A percentile compares a stretch with the other conserved stretches of the same genome.
Conservation (phyloP, 2,888 invertebrate genomes). For the Macaria liturata region DNA sequence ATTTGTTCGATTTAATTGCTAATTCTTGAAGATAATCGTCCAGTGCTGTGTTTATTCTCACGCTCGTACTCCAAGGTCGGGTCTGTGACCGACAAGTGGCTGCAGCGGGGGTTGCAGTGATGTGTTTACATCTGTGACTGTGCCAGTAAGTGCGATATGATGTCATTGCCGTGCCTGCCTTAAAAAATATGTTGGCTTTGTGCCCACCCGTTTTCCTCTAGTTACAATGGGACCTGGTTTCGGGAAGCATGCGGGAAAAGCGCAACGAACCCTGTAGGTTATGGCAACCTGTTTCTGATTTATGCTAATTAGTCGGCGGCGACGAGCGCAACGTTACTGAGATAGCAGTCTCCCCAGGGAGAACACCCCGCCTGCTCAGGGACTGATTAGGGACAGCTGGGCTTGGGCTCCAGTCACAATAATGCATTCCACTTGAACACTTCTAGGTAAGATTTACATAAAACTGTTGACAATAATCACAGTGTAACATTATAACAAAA, state of each 20-base stretch:
- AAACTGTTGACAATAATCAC: constrained; percentile 2
- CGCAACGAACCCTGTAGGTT: constrained; percentile 68
- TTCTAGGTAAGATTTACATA: constrained; percentile 9
- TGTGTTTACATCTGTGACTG: constrained; percentile 80
- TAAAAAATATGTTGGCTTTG: constrained; percentile 80
- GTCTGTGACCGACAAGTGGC: constrained; percentile 47
- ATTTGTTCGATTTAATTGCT: constrained; percentile 55
- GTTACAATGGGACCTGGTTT: constrained; percentile 61
- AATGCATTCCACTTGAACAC: constrained; percentile 2
- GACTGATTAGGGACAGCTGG: constrained; percentile 6
- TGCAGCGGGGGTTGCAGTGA: constrained; percentile 61
- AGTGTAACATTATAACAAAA: constrained; percentile 21
- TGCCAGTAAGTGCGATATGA: constrained; percentile 74
- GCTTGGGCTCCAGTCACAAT: constrained; percentile 6
- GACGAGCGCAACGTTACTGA: constrained; percentile 34
- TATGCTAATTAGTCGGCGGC: constrained; percentile 54
- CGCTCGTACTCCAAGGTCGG: constrained; percentile 34
- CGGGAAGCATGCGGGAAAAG: constrained; percentile 66
- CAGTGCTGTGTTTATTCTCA: constrained; percentile 45
- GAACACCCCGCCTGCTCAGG: constrained; percentile 4
- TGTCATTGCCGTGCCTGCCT: constrained; percentile 76
- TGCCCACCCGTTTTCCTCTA: constrained; percentile 80
- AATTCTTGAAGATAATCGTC: constrained; percentile 49
- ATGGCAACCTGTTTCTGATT: constrained; percentile 59
- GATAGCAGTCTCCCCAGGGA: constrained; percentile 29